These are phyloP conservation scores for Oncorhynchus mykiss DNA, from an alignment of 2,113 vertebrate species.

Conservation along the genomic window DNA sequence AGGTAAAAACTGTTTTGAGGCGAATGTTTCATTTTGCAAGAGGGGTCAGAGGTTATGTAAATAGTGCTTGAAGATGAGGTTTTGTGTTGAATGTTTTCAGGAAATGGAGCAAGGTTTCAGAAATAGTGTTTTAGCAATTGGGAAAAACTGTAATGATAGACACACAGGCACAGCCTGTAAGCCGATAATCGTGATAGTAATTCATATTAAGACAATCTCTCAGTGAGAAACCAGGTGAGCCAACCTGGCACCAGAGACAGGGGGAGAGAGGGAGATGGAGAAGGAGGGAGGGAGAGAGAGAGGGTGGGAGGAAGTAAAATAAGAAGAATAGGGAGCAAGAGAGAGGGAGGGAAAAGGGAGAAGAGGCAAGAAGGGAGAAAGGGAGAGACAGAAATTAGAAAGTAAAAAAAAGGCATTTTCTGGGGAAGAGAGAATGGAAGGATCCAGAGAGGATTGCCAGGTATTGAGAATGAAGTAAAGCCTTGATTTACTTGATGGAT, in stretches of 20 bases:
- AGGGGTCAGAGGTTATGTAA: no score
- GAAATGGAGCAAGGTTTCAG: no score
- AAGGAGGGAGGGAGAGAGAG: neutral
- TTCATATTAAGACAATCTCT: neutral
- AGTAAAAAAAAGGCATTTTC: neutral
- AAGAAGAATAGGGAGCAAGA: neutral
- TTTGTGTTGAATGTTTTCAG: no score
- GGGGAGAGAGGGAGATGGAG: neutral
- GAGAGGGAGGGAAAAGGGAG: neutral
- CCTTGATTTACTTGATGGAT: neutral
- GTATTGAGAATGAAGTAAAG: neutral
- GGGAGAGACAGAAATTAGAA: neutral
- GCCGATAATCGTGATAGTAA: neutral
- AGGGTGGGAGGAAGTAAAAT: neutral
- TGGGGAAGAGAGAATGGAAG: constrained; percentile 9
- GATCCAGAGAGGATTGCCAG: neutral
- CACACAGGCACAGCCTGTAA: neutral
- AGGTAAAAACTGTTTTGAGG: no score
- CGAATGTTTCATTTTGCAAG: no score
- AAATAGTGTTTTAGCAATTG: no score
- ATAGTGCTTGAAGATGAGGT: no score
- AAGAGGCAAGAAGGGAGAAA: neutral
- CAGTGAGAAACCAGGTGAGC: neutral
- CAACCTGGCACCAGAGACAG: neutral
- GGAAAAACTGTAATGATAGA: neutral